Evolutionary conservation across 2,888 invertebrate species (phyloP), one percentile per base, ranked within the genome.

Genomic region (Tipula unca): DNA sequence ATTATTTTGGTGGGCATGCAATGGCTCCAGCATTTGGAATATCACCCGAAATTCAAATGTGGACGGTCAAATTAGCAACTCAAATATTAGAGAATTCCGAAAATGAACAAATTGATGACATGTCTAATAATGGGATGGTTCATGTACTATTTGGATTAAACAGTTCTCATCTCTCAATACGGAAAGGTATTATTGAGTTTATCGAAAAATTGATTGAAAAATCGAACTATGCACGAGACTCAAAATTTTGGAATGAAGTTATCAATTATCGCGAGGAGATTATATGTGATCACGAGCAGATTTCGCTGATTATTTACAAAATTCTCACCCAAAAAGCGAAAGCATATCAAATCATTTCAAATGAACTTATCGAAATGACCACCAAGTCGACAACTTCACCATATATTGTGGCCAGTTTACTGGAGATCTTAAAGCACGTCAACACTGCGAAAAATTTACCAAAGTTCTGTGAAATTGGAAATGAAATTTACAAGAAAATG

Each of bases 221-320:
- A 83, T 32, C 32, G 29, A 13, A 25, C 3, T 8, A 10, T 8
- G 25, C 69, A 13, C 69, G 25, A 10, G 14, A 69, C 3, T 69
- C 83, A 32, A 84, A 84, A 84, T 84, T 32, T 35, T 25, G 36
- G 36, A 39, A 1, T 89, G 94, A 6, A 91, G 29, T 29, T 17
- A 54, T 85, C 29, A 25, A 85, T 25, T 32, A 39, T 82, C 91
- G 90, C 86, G 90, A 92, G 86, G 96, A 95, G 89, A 91, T 96
- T 69, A 87, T 92, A 35, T 89, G 95, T 87, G 96, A 96, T 88
- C 90, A 92, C 48, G 93, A 95, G 87, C 95, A 96, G 88, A 89
- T 95, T 20, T 91, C 93, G 0, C 90, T 95, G 54, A 91, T 94
- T 25, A 88, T 96, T 1, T 94, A 93, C 87, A 93, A 93, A 13